phyloP scores from a whole-genome alignment of 2,888 invertebrate genomes.

The Hartigia nigra region DNA sequence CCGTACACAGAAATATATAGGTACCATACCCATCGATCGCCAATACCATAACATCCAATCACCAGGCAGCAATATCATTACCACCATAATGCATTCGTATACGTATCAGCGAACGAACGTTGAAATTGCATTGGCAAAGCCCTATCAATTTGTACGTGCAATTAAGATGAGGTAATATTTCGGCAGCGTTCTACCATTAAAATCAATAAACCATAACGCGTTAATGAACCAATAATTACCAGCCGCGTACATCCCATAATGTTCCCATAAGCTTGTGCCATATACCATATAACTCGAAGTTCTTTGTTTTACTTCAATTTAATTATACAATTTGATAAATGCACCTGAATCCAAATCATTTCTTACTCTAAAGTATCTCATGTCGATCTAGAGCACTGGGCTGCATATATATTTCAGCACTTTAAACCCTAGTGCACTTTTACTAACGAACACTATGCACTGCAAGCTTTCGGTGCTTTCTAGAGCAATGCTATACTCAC shows the following conservation, averaged over 20 bases:
- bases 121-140: slow-evolving; percentile 9
- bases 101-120: neutral
- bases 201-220: slow-evolving; percentile 45
- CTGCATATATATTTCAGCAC: neutral
- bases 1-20: neutral
- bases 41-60: neutral
- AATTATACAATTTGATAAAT: neutral
- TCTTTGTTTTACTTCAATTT: neutral
- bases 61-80: neutral
- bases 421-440: neutral
- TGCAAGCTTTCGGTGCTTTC: neutral
- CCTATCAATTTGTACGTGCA: slow-evolving; percentile 12
- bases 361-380: neutral
- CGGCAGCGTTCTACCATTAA: slow-evolving; percentile 33
- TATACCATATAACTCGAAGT: neutral
- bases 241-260: slow-evolving; percentile 11
- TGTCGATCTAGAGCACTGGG: neutral
- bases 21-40: neutral
- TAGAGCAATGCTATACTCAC: neutral
- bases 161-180: slow-evolving; percentile 32
- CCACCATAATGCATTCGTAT: neutral
- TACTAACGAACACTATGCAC: neutral
- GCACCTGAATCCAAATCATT: neutral
- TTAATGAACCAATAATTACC: slow-evolving; percentile 51
- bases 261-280: no score